phyloP scores from a whole-genome alignment of 2,113 vertebrate genomes.

The Ceratotherium simum region DNA sequence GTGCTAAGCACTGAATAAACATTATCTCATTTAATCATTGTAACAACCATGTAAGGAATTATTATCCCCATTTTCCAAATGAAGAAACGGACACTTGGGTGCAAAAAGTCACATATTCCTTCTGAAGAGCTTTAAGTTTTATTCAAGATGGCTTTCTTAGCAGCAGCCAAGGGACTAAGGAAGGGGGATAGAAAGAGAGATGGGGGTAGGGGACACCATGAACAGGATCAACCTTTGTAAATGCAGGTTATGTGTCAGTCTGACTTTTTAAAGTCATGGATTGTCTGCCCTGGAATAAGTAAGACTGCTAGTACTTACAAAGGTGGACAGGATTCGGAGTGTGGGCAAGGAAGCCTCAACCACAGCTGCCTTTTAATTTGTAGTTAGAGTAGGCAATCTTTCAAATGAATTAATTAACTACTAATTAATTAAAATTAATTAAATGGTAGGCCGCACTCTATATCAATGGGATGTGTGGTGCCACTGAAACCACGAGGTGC shows the following conservation, averaged over 20 bases:
- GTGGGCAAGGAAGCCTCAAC: neutral
- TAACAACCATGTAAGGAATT: neutral
- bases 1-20: neutral
- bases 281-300: neutral
- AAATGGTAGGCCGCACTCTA: neutral
- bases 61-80: neutral
- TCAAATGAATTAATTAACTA: constrained; percentile 47
- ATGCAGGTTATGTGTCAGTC: neutral
- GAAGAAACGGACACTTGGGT: neutral
- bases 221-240: neutral
- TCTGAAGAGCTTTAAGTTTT: neutral
- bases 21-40: neutral
- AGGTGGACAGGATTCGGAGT: neutral
- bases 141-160: neutral
- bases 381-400: neutral
- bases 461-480: neutral
- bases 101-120: neutral
- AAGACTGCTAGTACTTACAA: neutral
- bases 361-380: constrained; percentile 32
- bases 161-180: neutral
- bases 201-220: neutral
- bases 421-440: constrained; percentile 70
- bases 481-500: neutral
- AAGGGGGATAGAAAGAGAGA: neutral
- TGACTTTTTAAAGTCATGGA: neutral